A percentile compares a stretch with the other conserved stretches of the same genome.
Evolutionary conservation across 1,140 invertebrate genomes (phyloP).

Genomic region (Theocolax elegans): DNA sequence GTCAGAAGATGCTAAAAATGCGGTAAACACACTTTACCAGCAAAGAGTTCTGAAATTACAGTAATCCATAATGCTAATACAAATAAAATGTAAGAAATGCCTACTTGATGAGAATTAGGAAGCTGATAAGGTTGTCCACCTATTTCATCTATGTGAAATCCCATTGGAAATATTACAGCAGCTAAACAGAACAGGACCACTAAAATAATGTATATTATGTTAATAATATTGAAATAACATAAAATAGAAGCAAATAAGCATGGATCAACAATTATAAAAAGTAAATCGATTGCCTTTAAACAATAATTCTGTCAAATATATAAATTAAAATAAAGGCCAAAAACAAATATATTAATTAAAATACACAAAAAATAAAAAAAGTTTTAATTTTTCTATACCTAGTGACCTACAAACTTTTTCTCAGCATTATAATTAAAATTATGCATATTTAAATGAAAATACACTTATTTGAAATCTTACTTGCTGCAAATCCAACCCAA

Average conservation of each 20-base stretch:
- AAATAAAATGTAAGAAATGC: constrained; percentile 95
- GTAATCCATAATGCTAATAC: constrained; percentile 95
- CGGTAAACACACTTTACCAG: constrained; percentile 96
- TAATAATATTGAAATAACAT: too few species aligned
- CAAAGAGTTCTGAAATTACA: constrained; percentile 95
- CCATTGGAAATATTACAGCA: constrained; percentile 95
- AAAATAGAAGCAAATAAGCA: too few species aligned
- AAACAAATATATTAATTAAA: too few species aligned
- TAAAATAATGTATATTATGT: constrained; percentile 65
- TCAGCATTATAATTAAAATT: too few species aligned
- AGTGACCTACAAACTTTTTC: too few species aligned
- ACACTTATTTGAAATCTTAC: constrained; percentile 78
- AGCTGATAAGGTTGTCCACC: constrained; percentile 95
- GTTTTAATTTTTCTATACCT: too few species aligned
- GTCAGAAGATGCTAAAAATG: constrained; percentile 78
- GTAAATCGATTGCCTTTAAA: constrained; percentile 13
- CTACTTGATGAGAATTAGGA: constrained; percentile 95
- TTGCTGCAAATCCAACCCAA: constrained; percentile 96
- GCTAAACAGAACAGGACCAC: constrained; percentile 96
- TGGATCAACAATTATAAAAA: too few species aligned
- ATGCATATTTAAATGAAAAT: constrained; percentile 28
- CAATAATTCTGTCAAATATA: too few species aligned
- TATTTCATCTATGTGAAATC: constrained; percentile 94
- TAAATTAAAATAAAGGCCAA: too few species aligned
- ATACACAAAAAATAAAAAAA: too few species aligned